Evolutionary conservation across 2,797 vertebrate species (phyloP).

Genomic region (Oophaga sylvatica): DNA sequence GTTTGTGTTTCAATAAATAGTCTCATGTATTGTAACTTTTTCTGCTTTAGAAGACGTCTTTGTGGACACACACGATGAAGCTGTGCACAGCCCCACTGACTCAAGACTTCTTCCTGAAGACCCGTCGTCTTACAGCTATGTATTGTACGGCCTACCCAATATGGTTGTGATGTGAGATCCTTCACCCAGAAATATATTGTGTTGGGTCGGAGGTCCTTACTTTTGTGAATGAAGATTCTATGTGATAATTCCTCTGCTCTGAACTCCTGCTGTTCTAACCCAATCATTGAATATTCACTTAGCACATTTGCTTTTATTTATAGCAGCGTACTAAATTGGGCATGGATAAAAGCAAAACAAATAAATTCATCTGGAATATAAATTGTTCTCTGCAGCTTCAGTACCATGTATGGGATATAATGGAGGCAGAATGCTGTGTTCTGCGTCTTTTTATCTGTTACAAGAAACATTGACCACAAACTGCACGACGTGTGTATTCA

Average conservation of each 20-base stretch:
- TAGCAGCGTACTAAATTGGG: slow-evolving; percentile 8
- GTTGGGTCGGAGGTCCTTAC: not conserved
- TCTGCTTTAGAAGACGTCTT: slow-evolving; percentile 38
- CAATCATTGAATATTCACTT: not conserved
- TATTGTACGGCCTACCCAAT: slow-evolving; percentile 85
- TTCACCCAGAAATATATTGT: not conserved
- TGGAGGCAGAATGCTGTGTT: not conserved
- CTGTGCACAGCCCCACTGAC: not conserved
- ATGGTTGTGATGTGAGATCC: slow-evolving; percentile 70
- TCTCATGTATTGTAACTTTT: slow-evolving; percentile 38
- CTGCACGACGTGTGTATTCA: not conserved
- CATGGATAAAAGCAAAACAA: not conserved
- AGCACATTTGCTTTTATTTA: slow-evolving; percentile 20
- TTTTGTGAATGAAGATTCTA: not conserved
- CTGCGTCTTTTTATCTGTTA: slow-evolving; percentile 30
- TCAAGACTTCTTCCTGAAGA: slow-evolving; percentile 46
- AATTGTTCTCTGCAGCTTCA: not conserved
- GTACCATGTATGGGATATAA: slow-evolving; percentile 36
- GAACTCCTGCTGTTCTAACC: not conserved
- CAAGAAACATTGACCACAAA: slow-evolving; percentile 14
- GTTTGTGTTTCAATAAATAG: not conserved
- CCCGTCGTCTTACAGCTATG: slow-evolving; percentile 73
- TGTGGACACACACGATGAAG: slow-evolving; percentile 57
- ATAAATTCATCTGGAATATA: not conserved
- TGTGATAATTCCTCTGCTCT: not conserved